phyloP scores from a whole-genome alignment of 2,113 vertebrate genomes.

The Malaclemys terrapin region DNA sequence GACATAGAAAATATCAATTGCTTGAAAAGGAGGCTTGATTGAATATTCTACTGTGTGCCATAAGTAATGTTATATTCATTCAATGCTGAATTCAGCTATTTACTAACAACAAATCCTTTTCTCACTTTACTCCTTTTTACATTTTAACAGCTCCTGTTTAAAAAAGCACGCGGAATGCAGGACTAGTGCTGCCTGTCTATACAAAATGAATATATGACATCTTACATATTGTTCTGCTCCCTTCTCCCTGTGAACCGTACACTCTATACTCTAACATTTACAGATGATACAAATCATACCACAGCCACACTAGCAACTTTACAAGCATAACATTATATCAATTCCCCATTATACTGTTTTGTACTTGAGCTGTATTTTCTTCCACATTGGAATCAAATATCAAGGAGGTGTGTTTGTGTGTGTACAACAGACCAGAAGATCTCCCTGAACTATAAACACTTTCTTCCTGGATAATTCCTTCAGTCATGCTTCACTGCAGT shows the following conservation, averaged over 20 bases:
- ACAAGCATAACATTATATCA: neutral
- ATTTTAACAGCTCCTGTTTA: neutral
- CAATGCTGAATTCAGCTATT: slow-evolving; percentile 31
- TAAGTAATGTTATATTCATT: slow-evolving; percentile 34
- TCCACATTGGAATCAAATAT: neutral
- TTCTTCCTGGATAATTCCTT: neutral
- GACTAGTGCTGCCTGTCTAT: neutral
- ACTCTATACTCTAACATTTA: neutral
- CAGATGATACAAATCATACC: neutral
- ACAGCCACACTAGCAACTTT: neutral
- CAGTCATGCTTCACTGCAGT: neutral
- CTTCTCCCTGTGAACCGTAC: neutral
- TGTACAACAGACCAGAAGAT: neutral
- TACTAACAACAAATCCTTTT: neutral
- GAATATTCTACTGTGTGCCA: slow-evolving; percentile 30
- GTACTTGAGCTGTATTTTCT: neutral
- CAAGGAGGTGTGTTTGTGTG: neutral
- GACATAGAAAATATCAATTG: slow-evolving; percentile 48
- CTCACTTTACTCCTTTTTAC: neutral
- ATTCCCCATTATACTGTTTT: accelerated
- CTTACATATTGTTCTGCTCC: neutral
- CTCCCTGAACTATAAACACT: neutral
- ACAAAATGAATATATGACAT: neutral
- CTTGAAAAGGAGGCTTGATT: slow-evolving; percentile 58
- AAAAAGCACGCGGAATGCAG: neutral